Conservation (phyloP, 2,888 invertebrate species). For the Eupithecia subfuscata region DNA sequence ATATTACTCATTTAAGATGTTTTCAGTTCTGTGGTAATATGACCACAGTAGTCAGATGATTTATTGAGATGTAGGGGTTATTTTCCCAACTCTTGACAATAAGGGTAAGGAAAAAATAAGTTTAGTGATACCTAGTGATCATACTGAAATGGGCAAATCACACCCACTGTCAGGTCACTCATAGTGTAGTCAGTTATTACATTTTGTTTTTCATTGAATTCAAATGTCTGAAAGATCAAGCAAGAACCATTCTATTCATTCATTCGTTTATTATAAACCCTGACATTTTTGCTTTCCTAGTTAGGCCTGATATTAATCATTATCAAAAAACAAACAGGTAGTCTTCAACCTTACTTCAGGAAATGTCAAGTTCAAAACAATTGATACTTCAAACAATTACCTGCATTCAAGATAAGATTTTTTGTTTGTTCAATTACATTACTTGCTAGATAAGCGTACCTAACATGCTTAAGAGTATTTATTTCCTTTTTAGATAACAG, state of each 20-base stretch:
- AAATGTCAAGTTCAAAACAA: constrained; percentile 24
- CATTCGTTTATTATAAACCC: background rate
- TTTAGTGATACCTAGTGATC: background rate
- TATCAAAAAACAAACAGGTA: background rate
- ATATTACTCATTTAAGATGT: background rate
- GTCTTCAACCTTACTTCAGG: constrained; percentile 1
- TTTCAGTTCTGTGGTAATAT: background rate
- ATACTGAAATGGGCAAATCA: background rate
- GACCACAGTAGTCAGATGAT: background rate
- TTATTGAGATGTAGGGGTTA: too few species aligned
- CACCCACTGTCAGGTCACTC: too few species aligned
- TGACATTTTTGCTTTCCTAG: background rate
- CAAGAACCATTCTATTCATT: too few species aligned
- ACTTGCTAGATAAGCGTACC: background rate
- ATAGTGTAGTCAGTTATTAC: too few species aligned
- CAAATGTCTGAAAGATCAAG: too few species aligned
- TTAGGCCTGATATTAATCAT: background rate
- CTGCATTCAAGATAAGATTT: constrained; percentile 20
- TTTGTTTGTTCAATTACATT: constrained; percentile 6
- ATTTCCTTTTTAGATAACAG: constrained; percentile 7
- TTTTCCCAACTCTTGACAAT: too few species aligned
- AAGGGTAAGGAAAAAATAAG: background rate
- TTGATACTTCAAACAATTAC: constrained; percentile 23
- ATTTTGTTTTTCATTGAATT: too few species aligned
- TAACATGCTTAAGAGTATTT: background rate